Percentiles rank a stretch among this genome's conserved stretches.
phyloP scores from a whole-genome alignment of 1,140 invertebrate genomes.

The Pseudomyrmex pallidus region DNA sequence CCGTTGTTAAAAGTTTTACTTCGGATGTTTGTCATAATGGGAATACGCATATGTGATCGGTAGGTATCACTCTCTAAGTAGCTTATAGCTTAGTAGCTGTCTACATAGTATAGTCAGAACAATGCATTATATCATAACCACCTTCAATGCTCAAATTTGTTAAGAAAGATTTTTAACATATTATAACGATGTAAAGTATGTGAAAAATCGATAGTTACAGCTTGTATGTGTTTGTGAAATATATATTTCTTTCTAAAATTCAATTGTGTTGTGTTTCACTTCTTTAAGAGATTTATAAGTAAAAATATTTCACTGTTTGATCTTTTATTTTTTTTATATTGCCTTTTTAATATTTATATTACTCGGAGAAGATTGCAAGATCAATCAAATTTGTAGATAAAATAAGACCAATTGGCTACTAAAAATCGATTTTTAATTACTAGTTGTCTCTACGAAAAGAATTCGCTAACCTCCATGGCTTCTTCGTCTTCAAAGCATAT shows the following conservation, averaged over 20 bases:
- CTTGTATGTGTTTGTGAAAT: no score
- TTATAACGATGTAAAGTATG: not conserved
- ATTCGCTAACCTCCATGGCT: constrained; percentile 48
- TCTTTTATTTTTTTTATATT: no score
- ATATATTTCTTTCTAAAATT: no score
- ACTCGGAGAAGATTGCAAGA: no score
- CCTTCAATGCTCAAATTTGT: constrained; percentile 12
- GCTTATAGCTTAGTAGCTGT: constrained; percentile 30
- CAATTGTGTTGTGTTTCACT: no score
- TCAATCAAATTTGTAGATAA: not conserved
- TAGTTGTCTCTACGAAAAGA: constrained; percentile 50
- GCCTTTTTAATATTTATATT: no score
- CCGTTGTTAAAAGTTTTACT: not conserved
- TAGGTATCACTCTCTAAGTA: constrained; percentile 19
- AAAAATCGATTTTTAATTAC: constrained; percentile 64
- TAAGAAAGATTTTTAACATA: not conserved
- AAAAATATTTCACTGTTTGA: no score
- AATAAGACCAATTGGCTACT: constrained; percentile 28
- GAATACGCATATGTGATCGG: not conserved
- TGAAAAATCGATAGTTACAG: not conserved
- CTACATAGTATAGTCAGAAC: not conserved
- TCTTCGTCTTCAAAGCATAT: constrained; percentile 47
- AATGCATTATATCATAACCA: not conserved
- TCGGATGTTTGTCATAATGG: constrained; percentile 9
- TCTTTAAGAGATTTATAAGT: no score